phyloP scores from a whole-genome alignment of 2,797 vertebrate species.

The Brachymystax lenok region DNA sequence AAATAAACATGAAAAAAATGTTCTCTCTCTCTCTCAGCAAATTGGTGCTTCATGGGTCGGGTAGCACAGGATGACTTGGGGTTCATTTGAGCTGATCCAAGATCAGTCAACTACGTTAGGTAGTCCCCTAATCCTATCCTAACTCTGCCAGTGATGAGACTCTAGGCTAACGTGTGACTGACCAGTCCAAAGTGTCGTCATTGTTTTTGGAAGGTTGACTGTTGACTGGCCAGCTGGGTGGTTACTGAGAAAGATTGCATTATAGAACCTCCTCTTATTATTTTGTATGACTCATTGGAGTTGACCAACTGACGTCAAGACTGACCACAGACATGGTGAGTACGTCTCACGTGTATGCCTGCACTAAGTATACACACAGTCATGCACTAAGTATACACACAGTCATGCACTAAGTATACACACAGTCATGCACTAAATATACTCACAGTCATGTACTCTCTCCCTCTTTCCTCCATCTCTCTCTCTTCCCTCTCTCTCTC shows the following conservation, averaged over 20 bases:
- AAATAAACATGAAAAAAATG: no score
- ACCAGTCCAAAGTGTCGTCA: neutral
- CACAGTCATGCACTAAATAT: neutral
- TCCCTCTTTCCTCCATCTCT: neutral
- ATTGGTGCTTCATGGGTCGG: no score
- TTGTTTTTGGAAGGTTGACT: neutral
- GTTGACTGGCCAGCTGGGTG: neutral
- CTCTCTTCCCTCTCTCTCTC: neutral
- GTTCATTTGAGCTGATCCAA: constrained; percentile 47
- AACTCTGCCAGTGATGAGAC: neutral
- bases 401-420: neutral
- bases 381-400: neutral
- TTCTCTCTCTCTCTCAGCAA: neutral
- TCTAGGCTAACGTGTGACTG: neutral
- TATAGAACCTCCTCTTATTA: neutral
- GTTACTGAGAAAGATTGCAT: neutral
- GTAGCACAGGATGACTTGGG: neutral
- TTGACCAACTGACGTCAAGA: neutral
- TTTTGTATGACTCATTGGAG: no score
- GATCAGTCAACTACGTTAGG: constrained; percentile 38
- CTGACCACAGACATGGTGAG: neutral
- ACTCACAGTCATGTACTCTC: neutral
- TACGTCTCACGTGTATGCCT: neutral
- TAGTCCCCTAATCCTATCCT: neutral
- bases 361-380: neutral